Percentiles rank a stretch among this genome's conserved stretches.
These are phyloP conservation scores for Microplitis demolitor DNA, from an alignment of 1,140 invertebrate species.

Conservation along the genomic window DNA sequence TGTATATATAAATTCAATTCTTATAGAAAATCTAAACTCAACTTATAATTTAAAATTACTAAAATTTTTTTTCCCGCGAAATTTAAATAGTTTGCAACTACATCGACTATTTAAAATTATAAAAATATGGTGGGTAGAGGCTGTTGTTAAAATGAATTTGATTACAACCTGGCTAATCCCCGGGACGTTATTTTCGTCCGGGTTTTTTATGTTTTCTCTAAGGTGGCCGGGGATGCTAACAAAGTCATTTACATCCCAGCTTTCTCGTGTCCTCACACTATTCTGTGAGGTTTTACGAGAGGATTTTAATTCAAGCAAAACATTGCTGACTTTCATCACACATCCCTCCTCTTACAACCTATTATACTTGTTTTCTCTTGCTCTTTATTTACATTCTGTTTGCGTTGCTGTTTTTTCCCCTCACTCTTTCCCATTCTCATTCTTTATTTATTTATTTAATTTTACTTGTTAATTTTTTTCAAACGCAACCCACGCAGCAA, in stretches of 20 bases:
- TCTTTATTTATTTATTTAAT: not conserved
- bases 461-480: not conserved
- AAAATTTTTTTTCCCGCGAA: no score
- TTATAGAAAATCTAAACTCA: no score
- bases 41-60: no score
- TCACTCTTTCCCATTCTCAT: not conserved
- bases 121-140: not conserved
- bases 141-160: not conserved
- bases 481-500: not conserved
- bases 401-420: not conserved
- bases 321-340: not conserved
- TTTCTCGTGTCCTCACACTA: not conserved
- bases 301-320: conserved; percentile 15
- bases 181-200: not conserved
- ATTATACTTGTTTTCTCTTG: not conserved
- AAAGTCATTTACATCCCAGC: not conserved
- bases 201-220: not conserved
- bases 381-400: not conserved
- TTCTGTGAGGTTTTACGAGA: not conserved
- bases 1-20: no score
- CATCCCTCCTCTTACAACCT: not conserved
- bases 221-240: not conserved
- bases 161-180: not conserved
- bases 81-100: no score
- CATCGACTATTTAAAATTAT: no score